Percentiles rank a stretch among this genome's conserved stretches.
These are phyloP conservation scores for Stenichneumon culpator DNA, from an alignment of 2,888 invertebrate species.

Conservation along the genomic window DNA sequence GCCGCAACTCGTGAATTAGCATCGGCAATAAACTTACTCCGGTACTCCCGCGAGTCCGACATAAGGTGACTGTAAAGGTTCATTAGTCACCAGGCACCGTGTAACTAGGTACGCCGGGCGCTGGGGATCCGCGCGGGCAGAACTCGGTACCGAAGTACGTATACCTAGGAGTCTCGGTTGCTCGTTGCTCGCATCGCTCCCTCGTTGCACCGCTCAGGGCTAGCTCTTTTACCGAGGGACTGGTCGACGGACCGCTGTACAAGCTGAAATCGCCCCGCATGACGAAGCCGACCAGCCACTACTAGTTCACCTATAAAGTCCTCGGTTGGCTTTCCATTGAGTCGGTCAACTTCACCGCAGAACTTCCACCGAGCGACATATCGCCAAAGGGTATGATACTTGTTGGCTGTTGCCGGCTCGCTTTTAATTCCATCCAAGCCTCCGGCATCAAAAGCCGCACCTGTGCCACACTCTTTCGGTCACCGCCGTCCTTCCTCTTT, in stretches of 20 bases:
- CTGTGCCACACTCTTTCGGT: slow-evolving; percentile 9
- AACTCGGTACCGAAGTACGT: slow-evolving; percentile 33
- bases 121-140: slow-evolving; percentile 57
- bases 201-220: slow-evolving; percentile 46
- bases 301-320: not conserved
- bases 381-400: slow-evolving; percentile 19
- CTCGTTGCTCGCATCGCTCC: slow-evolving; percentile 53
- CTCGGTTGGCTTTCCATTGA: not conserved
- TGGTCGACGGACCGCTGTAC: slow-evolving; percentile 15
- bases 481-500: not conserved
- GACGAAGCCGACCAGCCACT: not conserved
- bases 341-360: not conserved
- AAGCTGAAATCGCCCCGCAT: not conserved
- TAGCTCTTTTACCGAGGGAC: slow-evolving; percentile 30
- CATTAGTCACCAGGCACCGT: slow-evolving; percentile 81
- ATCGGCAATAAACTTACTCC: slow-evolving; percentile 81
- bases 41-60: slow-evolving; percentile 76
- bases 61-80: slow-evolving; percentile 83
- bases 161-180: slow-evolving; percentile 54
- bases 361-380: not conserved
- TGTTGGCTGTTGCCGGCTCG: slow-evolving; percentile 15
- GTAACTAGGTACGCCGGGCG: slow-evolving; percentile 74
- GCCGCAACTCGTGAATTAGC: slow-evolving; percentile 82
- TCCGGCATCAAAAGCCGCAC: slow-evolving; percentile 16
- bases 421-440: not conserved